A percentile compares a stretch with the other conserved stretches of the same genome.
Evolutionary conservation across 2,797 vertebrate genomes (phyloP).

Genomic region (Gymnothorax reevesii): DNA sequence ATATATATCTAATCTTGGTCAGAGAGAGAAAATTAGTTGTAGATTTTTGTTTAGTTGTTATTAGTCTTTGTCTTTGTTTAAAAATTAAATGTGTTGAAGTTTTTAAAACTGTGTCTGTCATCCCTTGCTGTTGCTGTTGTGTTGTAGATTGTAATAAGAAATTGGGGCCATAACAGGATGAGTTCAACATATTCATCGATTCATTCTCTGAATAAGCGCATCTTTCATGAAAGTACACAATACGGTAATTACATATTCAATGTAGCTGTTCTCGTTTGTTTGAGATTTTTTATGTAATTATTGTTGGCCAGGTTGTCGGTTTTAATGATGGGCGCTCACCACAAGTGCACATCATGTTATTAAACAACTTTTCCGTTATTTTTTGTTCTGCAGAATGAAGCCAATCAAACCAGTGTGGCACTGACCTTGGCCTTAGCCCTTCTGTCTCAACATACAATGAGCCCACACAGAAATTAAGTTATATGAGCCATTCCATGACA

Average conservation of each 20-base stretch:
- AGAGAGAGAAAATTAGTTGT: no score
- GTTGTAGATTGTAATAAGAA: no score
- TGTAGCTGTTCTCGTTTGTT: not conserved
- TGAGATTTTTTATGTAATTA: not conserved
- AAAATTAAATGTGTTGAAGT: no score
- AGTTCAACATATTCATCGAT: not conserved
- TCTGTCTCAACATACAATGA: not conserved
- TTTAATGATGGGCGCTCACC: not conserved
- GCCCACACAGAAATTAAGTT: not conserved
- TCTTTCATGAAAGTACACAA: not conserved
- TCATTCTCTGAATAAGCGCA: not conserved
- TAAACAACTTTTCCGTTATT: not conserved
- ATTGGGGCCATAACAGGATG: no score
- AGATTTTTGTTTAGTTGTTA: no score
- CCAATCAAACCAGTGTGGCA: not conserved
- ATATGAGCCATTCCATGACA: slow-evolving; percentile 8
- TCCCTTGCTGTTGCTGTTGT: no score
- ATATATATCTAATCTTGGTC: no score
- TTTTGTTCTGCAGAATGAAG: not conserved
- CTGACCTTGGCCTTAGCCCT: not conserved
- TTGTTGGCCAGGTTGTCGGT: not conserved
- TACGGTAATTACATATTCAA: not conserved
- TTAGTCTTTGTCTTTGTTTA: no score
- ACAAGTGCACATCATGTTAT: not conserved
- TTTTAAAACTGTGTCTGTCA: no score